Percentiles rank a stretch among this genome's conserved stretches.
Evolutionary conservation across 2,113 vertebrate genomes (phyloP).

Genomic region (Strigops habroptila): DNA sequence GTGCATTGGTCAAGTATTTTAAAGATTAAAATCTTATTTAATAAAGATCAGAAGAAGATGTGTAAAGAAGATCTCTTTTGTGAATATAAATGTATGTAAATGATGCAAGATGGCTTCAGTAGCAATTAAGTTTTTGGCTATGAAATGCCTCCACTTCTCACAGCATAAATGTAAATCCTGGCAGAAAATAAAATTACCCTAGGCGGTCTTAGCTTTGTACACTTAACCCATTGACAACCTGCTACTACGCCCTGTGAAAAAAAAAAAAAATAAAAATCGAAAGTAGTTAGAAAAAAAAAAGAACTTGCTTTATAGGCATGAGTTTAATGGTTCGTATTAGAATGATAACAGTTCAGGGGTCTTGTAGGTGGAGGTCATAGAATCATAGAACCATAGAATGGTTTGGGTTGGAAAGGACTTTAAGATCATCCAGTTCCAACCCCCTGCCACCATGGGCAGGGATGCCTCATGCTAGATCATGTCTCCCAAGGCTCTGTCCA

Average conservation of each 20-base stretch:
- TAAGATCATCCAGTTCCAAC: not conserved
- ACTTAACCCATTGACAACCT: not conserved
- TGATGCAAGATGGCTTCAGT: not conserved
- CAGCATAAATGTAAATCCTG: not conserved
- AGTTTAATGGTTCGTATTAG: not conserved
- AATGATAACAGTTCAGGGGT: accelerated
- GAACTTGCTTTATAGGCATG: not conserved
- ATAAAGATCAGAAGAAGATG: not conserved
- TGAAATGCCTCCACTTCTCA: not conserved
- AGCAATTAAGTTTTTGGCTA: not conserved
- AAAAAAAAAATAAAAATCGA: not conserved
- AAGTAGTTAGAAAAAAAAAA: not conserved
- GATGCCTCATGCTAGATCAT: not conserved
- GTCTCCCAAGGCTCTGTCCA: not conserved
- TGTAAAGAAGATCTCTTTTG: not conserved
- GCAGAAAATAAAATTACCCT: not conserved
- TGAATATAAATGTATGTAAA: not conserved
- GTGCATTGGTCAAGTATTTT: not conserved
- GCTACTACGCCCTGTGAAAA: not conserved
- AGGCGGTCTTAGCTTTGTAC: not conserved
- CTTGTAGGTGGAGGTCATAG: not conserved
- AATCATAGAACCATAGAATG: not conserved
- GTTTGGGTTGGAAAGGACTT: not conserved
- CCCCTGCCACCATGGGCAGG: no score
- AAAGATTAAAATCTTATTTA: not conserved